Conservation (phyloP, 1,140 invertebrate species). For the Leucophenga varia region DNA sequence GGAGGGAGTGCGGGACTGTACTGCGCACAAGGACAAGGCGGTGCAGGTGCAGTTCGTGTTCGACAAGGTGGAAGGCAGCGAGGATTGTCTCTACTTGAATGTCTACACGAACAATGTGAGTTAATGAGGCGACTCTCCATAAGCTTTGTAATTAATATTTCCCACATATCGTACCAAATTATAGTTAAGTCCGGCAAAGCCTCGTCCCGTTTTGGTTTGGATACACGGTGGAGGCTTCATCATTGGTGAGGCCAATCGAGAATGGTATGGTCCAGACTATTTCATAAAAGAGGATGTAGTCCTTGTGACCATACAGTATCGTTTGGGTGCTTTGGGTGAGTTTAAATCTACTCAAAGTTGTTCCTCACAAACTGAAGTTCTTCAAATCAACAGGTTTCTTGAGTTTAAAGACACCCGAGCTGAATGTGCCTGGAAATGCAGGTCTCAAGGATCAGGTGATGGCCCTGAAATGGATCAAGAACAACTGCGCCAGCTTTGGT, state of each 20-base stretch:
- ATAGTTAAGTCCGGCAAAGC: conserved; percentile 41
- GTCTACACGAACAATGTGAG: conserved; percentile 67
- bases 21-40: conserved; percentile 52
- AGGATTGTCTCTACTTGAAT: conserved; percentile 73
- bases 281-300: conserved; percentile 61
- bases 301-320: conserved; percentile 58
- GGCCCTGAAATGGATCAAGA: conserved; percentile 66
- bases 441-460: conserved; percentile 68
- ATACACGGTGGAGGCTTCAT: conserved; percentile 71
- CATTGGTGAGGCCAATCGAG: conserved; percentile 54
- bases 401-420: conserved; percentile 31
- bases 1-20: conserved; percentile 39
- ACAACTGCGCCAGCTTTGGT: conserved; percentile 64
- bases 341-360: not conserved
- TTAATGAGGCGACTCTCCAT: conserved; percentile 45
- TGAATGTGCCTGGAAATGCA: conserved; percentile 62
- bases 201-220: conserved; percentile 51
- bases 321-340: conserved; percentile 58
- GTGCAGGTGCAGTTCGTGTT: conserved; percentile 45
- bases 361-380: no score
- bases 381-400: conserved; percentile 53
- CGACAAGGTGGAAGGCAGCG: conserved; percentile 57
- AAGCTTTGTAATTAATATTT: no score
- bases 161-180: no score
- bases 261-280: conserved; percentile 60